Evolutionary conservation across 2,888 invertebrate genomes (phyloP).

Genomic region (Craniophora ligustri): DNA sequence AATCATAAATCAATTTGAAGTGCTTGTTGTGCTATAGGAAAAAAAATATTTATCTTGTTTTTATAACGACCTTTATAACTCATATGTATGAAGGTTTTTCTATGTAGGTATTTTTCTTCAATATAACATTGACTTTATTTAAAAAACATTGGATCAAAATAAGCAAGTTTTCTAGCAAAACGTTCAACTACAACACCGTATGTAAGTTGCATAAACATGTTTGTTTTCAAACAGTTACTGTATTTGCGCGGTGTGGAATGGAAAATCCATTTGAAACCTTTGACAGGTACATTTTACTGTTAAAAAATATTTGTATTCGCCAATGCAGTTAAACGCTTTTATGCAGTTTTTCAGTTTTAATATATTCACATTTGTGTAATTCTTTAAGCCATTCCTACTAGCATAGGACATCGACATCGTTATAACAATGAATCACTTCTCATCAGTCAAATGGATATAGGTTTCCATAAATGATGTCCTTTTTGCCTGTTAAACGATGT

Average conservation of each 20-base stretch:
- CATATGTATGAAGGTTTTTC: no score
- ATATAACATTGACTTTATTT: background rate
- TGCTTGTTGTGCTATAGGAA: no score
- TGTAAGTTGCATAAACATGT: conserved; percentile 2
- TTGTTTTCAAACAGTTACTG: conserved; percentile 14
- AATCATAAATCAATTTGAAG: no score
- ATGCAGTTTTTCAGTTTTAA: background rate
- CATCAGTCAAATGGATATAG: no score
- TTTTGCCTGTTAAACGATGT: no score
- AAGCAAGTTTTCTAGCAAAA: background rate
- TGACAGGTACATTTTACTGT: conserved; percentile 26
- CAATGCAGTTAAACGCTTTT: conserved; percentile 5
- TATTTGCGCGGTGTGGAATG: conserved; percentile 11
- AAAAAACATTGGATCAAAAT: background rate
- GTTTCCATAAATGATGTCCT: no score
- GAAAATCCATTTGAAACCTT: conserved; percentile 33
- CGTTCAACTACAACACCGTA: background rate
- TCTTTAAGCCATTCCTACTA: no score
- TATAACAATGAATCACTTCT: no score
- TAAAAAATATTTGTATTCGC: conserved; percentile 22
- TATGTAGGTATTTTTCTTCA: background rate
- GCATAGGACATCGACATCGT: no score
- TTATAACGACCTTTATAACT: no score
- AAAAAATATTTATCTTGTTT: no score
- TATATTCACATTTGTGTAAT: no score